Evolutionary conservation across 2,113 vertebrate genomes (phyloP).

Genomic region (Tychaedon coryphoeus): DNA sequence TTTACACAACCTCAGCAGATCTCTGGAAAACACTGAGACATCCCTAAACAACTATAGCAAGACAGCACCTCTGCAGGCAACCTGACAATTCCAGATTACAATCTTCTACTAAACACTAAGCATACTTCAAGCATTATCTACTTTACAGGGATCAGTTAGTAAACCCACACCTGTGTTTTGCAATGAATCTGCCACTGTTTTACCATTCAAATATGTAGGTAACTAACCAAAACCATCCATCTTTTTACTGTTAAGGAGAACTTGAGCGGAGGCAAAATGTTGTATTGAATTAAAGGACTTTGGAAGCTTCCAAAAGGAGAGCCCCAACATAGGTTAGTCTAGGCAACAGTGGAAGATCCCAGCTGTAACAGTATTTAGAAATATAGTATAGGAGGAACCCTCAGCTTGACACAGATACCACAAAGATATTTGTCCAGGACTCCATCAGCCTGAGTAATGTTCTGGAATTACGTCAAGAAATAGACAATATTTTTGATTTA

Average conservation of each 20-base stretch:
- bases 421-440: conserved; percentile 32
- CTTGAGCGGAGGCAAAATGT: background rate
- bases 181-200: conserved; percentile 69
- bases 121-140: background rate
- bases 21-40: background rate
- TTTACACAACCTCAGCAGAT: background rate
- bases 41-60: background rate
- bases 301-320: background rate
- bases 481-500: conserved; percentile 68
- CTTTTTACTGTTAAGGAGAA: background rate
- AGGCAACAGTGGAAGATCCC: conserved; percentile 64
- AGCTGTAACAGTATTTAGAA: conserved; percentile 10
- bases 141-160: conserved; percentile 44
- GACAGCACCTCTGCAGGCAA: background rate
- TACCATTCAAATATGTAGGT: background rate
- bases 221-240: background rate
- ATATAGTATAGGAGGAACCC: conserved; percentile 35
- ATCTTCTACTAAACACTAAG: background rate
- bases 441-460: conserved; percentile 40
- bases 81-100: background rate
- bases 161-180: conserved; percentile 64
- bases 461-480: conserved; percentile 47
- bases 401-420: conserved; percentile 43
- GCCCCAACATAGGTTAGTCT: background rate
- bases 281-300: background rate